These are phyloP conservation scores for Tenthredo notha DNA, from an alignment of 2,888 invertebrate genomes.

Conservation along the genomic window DNA sequence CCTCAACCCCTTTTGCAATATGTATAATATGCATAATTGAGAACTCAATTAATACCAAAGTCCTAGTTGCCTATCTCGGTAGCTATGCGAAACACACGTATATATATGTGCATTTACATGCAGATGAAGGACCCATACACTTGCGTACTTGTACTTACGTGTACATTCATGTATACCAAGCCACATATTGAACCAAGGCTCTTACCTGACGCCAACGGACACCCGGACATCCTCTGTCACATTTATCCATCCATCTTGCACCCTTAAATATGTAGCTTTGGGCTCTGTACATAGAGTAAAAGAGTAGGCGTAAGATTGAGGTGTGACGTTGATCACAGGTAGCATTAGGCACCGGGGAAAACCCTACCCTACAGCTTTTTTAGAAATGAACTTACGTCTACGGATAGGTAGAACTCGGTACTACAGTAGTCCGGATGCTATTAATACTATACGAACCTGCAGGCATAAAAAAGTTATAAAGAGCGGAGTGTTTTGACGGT, in stretches of 20 bases:
- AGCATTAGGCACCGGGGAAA: slow-evolving; percentile 7
- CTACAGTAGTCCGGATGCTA: neutral
- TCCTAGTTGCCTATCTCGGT: neutral
- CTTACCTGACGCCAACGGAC: neutral
- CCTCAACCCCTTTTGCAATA: neutral
- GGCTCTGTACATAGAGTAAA: neutral
- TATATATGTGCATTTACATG: slow-evolving; percentile 12
- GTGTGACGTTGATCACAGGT: slow-evolving; percentile 26
- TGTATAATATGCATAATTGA: slow-evolving; percentile 29
- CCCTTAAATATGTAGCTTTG: neutral
- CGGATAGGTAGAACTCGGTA: neutral
- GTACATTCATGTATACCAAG: neutral
- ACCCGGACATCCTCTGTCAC: neutral
- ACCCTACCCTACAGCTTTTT: slow-evolving; percentile 16
- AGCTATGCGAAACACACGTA: neutral
- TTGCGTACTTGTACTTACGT: neutral
- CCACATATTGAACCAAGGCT: neutral
- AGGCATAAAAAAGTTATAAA: neutral
- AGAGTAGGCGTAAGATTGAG: slow-evolving; percentile 19
- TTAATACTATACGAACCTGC: neutral
- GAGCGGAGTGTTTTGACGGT: slow-evolving; percentile 4
- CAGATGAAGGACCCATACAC: slow-evolving; percentile 4
- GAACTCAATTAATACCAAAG: slow-evolving; percentile 36
- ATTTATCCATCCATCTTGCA: slow-evolving; percentile 5
- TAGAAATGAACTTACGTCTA: slow-evolving; percentile 18